Evolutionary conservation across 2,888 invertebrate species (phyloP).

Genomic region (Hesperia comma): DNA sequence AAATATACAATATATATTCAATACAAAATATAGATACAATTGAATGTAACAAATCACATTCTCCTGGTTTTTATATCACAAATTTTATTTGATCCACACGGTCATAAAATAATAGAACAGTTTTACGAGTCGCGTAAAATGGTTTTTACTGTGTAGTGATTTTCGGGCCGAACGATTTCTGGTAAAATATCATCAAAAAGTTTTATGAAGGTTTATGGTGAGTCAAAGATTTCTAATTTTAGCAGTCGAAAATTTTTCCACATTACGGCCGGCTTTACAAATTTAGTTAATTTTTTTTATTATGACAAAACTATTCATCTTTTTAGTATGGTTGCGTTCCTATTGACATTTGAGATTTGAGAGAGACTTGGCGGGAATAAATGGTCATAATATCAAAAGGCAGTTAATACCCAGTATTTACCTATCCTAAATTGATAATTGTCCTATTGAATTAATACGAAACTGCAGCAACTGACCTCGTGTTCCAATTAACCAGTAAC

Average conservation of each 20-base stretch:
- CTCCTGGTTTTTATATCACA: conserved; percentile 4
- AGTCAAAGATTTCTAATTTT: not conserved
- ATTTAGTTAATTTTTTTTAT: too few species aligned
- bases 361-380: too few species aligned
- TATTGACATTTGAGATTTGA: too few species aligned
- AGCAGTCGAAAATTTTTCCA: not conserved
- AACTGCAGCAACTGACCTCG: too few species aligned
- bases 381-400: too few species aligned
- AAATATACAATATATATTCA: too few species aligned
- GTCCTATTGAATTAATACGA: too few species aligned
- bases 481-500: too few species aligned
- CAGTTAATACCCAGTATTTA: too few species aligned
- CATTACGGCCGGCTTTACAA: not conserved
- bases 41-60: conserved; percentile 1
- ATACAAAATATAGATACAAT: not conserved
- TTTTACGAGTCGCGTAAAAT: conserved; percentile 12
- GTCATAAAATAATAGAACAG: conserved; percentile 14
- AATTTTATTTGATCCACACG: conserved; percentile 3
- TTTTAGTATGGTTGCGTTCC: too few species aligned
- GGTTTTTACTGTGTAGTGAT: conserved; percentile 14
- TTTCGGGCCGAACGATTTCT: conserved; percentile 4
- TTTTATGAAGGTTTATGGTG: not conserved
- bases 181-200: not conserved
- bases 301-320: too few species aligned
- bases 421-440: too few species aligned